Percentiles rank a stretch among this genome's conserved stretches.
These are phyloP conservation scores for Oxyruncus cristatus DNA, from an alignment of 2,113 vertebrate genomes.

Conservation along the genomic window DNA sequence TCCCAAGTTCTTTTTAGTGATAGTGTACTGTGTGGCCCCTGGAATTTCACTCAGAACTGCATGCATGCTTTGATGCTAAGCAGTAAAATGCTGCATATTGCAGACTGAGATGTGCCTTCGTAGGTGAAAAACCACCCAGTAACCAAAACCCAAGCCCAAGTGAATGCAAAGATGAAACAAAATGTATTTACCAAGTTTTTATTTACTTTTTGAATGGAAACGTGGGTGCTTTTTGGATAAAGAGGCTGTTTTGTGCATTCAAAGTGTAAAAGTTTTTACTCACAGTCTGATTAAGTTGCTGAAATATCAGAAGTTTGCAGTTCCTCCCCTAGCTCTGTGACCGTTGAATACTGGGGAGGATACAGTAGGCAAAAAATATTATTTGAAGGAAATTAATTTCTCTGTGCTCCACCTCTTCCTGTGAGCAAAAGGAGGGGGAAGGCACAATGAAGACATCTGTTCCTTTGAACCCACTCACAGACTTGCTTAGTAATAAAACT, in stretches of 20 bases:
- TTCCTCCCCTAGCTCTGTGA: not conserved
- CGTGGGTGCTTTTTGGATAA: not conserved
- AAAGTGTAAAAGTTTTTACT: not conserved
- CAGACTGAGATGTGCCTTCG: not conserved
- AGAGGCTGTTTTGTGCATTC: not conserved
- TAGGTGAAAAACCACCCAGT: not conserved
- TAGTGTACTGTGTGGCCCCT: not conserved
- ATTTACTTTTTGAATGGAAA: not conserved
- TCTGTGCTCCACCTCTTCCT: constrained; percentile 31
- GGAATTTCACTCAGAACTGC: not conserved
- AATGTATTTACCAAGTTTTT: not conserved
- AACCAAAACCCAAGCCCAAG: not conserved
- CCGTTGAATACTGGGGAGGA: not conserved
- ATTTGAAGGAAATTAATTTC: constrained; percentile 12
- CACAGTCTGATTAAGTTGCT: not conserved
- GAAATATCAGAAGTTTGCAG: not conserved
- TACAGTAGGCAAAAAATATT: not conserved
- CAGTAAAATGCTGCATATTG: not conserved
- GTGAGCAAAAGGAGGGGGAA: not conserved
- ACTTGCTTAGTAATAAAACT: constrained; percentile 15
- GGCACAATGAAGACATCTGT: constrained; percentile 62
- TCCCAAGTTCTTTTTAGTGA: not conserved
- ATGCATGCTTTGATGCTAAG: not conserved
- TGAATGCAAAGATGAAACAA: not conserved
- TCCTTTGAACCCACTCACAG: constrained; percentile 40